Conservation (phyloP, 2,113 vertebrate genomes). For the Albula glossodonta region DNA sequence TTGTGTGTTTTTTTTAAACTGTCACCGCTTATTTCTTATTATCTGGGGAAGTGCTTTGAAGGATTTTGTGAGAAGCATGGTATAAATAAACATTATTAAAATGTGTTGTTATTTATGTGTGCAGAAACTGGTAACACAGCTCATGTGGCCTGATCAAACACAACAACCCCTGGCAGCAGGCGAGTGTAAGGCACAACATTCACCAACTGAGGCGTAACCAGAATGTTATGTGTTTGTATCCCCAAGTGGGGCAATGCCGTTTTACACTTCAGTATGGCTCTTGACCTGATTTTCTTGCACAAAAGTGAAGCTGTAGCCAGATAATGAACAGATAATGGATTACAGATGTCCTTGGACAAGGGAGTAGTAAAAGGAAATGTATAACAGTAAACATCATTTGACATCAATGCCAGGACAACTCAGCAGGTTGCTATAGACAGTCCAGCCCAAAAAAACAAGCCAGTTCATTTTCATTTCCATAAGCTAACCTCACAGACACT, state of each 20-base stretch:
- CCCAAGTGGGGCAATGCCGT: background rate
- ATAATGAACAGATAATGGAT: too few relatives aligned
- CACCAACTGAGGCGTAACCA: background rate
- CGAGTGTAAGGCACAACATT: background rate
- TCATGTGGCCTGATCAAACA: background rate
- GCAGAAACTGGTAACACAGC: too few relatives aligned
- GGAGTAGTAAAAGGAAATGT: background rate
- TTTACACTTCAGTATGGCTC: too few relatives aligned
- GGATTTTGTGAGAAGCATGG: too few relatives aligned
- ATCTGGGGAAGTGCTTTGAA: too few relatives aligned
- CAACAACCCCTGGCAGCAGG: background rate
- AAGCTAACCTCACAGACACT: background rate
- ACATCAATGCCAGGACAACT: background rate
- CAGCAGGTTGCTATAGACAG: background rate
- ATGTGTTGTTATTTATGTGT: too few relatives aligned
- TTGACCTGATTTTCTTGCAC: too few relatives aligned
- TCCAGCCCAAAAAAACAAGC: background rate
- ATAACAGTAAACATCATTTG: background rate
- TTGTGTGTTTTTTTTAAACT: too few relatives aligned
- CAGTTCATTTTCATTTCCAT: background rate
- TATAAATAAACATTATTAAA: too few relatives aligned
- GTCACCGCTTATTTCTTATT: too few relatives aligned
- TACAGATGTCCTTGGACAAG: background rate
- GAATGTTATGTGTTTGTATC: background rate
- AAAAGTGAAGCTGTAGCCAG: too few relatives aligned